Base-by-base conservation (phyloP, 2,888 invertebrate species). In the Blomia tropicalis region DNA sequence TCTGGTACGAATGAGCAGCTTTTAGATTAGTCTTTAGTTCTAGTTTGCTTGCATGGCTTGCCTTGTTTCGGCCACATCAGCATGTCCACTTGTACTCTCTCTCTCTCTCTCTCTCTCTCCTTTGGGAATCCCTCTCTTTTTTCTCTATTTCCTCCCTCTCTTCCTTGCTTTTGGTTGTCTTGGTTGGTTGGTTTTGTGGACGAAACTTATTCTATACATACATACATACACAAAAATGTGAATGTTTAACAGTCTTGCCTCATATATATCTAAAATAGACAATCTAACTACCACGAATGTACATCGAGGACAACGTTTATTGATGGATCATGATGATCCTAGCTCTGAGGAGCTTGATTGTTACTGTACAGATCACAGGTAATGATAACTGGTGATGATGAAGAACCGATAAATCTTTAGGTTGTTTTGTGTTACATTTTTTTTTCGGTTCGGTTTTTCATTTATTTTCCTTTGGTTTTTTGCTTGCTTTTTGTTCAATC, bases 1-100 rank as follows among this genome's bases (percentile, higher is more conserved):
- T 47, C 51, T 22, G 51, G 51, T 47, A 47, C 51, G 51, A 47
- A 11, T 47, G 22, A 27, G 51, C 51, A 47, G 51, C 27, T 25
- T 22, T 47, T 19, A 19, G 41, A 41, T 41, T 41, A 41, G 41
- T 41, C 41, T 41, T 41, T 41, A 41, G 41, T 41, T 47, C n/a
- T 47, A n/a, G 17, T 36, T 36, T 36, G 36, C 36, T 36, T 36
- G 36, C 36, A 11, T 36, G 36, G 36, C 36, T 36, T 36, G 36
- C 36, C 36, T 7, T n/a, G n/a, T n/a, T n/a, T n/a, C n/a, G n/a
- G n/a, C n/a, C n/a, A n/a, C n/a, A n/a, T n/a, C n/a, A n/a, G n/a
- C n/a, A n/a, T n/a, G n/a, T n/a, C n/a, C n/a, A n/a, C n/a, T n/a
- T n/a, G n/a, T n/a, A n/a, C n/a, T n/a, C 22, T 47, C 27, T 14